A percentile compares a stretch with the other conserved stretches of the same genome.
Conservation (phyloP, 2,888 invertebrate genomes). For the Cyrtodaria siliqua region DNA sequence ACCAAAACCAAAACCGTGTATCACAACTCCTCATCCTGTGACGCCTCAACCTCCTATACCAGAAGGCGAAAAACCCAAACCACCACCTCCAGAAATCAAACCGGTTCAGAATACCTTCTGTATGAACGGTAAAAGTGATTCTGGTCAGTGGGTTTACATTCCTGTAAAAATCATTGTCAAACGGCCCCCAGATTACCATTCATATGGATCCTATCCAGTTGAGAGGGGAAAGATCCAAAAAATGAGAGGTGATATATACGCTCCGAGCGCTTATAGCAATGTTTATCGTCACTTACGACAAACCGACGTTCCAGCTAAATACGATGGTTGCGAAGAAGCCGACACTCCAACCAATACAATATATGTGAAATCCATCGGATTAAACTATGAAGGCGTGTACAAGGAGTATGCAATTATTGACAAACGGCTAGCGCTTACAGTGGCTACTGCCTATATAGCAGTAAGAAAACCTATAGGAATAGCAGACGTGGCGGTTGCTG, state of each 20-base stretch:
- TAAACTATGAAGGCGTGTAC: conserved; percentile 79
- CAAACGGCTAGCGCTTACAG: conserved; percentile 73
- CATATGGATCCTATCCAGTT: conserved; percentile 73
- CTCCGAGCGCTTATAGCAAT: conserved; percentile 65
- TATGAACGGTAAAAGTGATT: conserved; percentile 74
- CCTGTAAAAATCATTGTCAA: conserved; percentile 75
- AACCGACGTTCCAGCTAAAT: conserved; percentile 51
- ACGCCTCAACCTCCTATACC: background rate
- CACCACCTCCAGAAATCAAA: conserved; percentile 22
- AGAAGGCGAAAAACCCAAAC: background rate
- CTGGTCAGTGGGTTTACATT: conserved; percentile 75
- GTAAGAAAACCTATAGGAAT: conserved; percentile 62
- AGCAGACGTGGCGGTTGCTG: conserved; percentile 60
- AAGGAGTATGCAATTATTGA: conserved; percentile 79
- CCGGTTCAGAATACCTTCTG: conserved; percentile 78
- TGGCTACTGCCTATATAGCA: conserved; percentile 76
- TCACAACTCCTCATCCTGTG: background rate
- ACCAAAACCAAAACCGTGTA: conserved; percentile 31
- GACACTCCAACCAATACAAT: conserved; percentile 71
- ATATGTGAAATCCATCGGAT: conserved; percentile 74
- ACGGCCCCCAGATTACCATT: conserved; percentile 73
- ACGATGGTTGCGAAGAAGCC: conserved; percentile 59
- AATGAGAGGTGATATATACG: conserved; percentile 72
- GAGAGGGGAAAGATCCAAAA: conserved; percentile 61
- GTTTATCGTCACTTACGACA: conserved; percentile 47